phyloP scores from a whole-genome alignment of 2,113 vertebrate genomes.

The Scartelaos histophorus region DNA sequence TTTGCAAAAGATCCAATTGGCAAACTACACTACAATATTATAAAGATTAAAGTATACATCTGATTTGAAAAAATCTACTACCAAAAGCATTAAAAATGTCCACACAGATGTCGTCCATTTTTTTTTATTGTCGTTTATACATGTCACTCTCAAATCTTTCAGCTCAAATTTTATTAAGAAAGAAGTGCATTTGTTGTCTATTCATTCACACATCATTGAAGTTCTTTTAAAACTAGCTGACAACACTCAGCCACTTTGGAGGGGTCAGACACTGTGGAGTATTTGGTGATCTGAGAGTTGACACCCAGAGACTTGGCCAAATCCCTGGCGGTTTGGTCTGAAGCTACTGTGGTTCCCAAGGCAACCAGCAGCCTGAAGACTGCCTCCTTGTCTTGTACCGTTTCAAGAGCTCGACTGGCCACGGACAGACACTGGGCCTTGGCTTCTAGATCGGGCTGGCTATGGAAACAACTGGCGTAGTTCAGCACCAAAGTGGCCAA shows the following conservation, averaged over 20 bases:
- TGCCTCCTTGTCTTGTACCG: conserved; percentile 94
- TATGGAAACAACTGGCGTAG: conserved; percentile 89
- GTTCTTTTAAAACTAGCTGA: conserved; percentile 88
- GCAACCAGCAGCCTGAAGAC: conserved; percentile 94
- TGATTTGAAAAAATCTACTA: not conserved
- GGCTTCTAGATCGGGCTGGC: conserved; percentile 87
- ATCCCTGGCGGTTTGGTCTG: conserved; percentile 87
- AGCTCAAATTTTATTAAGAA: conserved; percentile 54
- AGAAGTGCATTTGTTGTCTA: conserved; percentile 35
- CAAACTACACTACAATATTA: not conserved
- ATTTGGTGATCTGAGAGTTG: conserved; percentile 91
- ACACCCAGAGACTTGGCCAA: conserved; percentile 93
- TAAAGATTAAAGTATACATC: no score
- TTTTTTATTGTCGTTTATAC: conserved; percentile 63
- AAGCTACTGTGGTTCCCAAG: conserved; percentile 90
- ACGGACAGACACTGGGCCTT: conserved; percentile 97
- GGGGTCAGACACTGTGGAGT: conserved; percentile 87
- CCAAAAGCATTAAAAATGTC: not conserved
- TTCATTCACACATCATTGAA: conserved; percentile 73
- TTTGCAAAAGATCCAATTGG: not conserved
- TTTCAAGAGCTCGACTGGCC: conserved; percentile 90
- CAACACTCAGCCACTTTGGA: conserved; percentile 94
- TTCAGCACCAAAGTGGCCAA: conserved; percentile 92
- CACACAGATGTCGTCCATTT: conserved; percentile 33
- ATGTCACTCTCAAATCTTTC: conserved; percentile 31